These are phyloP conservation scores for Apteryx mantelli DNA, from an alignment of 2,113 vertebrate species.

Conservation along the genomic window DNA sequence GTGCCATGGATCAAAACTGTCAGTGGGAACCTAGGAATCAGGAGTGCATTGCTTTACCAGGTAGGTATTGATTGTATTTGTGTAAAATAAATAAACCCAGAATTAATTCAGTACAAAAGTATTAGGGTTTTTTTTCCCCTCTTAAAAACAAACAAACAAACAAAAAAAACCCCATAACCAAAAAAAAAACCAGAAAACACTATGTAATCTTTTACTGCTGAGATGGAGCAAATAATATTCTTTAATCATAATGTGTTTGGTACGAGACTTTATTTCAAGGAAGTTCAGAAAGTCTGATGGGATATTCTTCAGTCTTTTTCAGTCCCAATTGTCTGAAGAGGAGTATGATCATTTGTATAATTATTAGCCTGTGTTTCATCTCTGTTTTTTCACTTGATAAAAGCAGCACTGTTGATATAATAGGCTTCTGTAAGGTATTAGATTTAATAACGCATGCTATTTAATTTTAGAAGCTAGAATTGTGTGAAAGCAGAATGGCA, in stretches of 20 bases:
- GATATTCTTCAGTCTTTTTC: slow-evolving; percentile 24
- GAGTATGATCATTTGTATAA: neutral
- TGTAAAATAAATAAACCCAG: neutral
- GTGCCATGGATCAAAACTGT: slow-evolving; percentile 95
- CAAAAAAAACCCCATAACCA: no score
- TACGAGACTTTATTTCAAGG: neutral
- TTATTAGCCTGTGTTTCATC: slow-evolving; percentile 27
- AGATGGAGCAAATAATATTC: neutral
- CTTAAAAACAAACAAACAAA: no score
- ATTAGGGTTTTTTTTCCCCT: rapidly evolving
- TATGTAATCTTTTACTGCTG: neutral
- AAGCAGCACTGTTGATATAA: slow-evolving; percentile 34
- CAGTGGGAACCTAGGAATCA: slow-evolving; percentile 97
- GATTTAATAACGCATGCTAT: slow-evolving; percentile 60
- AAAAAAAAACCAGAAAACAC: no score
- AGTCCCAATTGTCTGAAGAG: neutral
- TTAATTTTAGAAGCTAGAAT: slow-evolving; percentile 37
- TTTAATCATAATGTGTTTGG: neutral
- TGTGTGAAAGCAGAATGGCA: neutral
- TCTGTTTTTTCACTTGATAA: slow-evolving; percentile 20
- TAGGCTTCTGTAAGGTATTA: slow-evolving; percentile 19
- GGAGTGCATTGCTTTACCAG: slow-evolving; percentile 93
- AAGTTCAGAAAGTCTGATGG: neutral
- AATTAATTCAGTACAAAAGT: neutral
- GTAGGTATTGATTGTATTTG: slow-evolving; percentile 57